phyloP scores from a whole-genome alignment of 1,140 invertebrate species.

The Drosophila busckii region DNA sequence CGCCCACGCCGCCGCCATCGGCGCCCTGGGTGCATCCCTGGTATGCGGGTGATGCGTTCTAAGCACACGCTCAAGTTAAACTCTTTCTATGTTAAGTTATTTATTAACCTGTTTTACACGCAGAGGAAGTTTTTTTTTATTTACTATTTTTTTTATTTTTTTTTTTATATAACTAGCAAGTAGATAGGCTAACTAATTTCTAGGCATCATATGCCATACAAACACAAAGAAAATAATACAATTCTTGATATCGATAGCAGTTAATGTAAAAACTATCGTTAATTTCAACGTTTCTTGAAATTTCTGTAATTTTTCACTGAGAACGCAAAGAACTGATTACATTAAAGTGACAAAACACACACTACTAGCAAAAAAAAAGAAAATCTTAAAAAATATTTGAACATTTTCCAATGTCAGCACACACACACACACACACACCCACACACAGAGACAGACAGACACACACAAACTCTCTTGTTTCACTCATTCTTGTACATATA shows the following conservation, averaged over 20 bases:
- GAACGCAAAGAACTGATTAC: slow-evolving; percentile 74
- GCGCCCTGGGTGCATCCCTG: slow-evolving; percentile 78
- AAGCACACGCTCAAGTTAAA: slow-evolving; percentile 14
- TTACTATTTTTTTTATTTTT: neutral
- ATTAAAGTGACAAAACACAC: slow-evolving; percentile 29
- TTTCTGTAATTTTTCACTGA: slow-evolving; percentile 40
- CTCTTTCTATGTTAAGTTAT: slow-evolving; percentile 18
- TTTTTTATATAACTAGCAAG: slow-evolving; percentile 44
- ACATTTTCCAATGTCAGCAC: slow-evolving; percentile 14
- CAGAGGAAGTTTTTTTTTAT: slow-evolving; percentile 11
- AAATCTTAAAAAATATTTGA: neutral
- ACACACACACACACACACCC: slow-evolving; percentile 4
- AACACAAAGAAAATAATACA: slow-evolving; percentile 10
- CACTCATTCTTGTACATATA: too few species aligned
- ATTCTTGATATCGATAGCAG: too few species aligned
- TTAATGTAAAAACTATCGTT: slow-evolving; percentile 29
- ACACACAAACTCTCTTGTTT: too few species aligned
- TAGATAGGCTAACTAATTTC: slow-evolving; percentile 69
- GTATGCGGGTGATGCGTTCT: slow-evolving; percentile 76
- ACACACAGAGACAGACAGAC: neutral
- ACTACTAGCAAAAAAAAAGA: slow-evolving; percentile 12
- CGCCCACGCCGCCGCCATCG: slow-evolving; percentile 77
- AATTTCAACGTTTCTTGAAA: slow-evolving; percentile 22
- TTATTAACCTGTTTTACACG: neutral
- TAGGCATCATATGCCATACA: slow-evolving; percentile 65